Base-by-base conservation (phyloP, 2,888 invertebrate genomes). In the Cheilosia variabilis region DNA sequence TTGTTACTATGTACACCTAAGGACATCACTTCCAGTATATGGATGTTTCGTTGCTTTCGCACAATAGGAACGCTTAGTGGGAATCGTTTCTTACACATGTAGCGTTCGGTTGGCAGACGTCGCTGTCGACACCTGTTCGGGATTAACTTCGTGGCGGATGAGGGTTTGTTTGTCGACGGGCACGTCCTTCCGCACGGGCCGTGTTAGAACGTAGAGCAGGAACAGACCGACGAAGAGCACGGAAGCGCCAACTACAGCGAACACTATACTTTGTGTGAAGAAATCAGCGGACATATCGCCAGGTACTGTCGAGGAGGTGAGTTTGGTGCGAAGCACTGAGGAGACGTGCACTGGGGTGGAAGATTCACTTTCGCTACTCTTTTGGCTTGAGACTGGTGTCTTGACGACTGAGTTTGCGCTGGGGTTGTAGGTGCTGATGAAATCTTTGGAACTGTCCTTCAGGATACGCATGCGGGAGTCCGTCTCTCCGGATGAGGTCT, bases 401-500 rank as follows among this genome's bases (percentile, higher is more conserved):
- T 71, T 84, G 31, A 72, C 73, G 24, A 87, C 86, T 5, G 57
- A 73, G 58, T 88, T 88, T 24, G 73, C 77, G 76, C 88, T 89
- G 27, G 89, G 89, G 66, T 89, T 89, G 81, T 90, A 89, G 24
- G 89, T 89, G 71, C 89, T 88, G 62, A 90, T 84, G 69, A 90
- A 90, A 71, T 90, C 89, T 65, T 90, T 89, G 17, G 90, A 89
- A 78, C 89, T 90, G 47, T 90, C 90, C 77, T 90, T 90, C 2
- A 90, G 87, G 43, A 90, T 90, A 27, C 89, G 89, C 88, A 89
- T 89, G 60, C 89, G 87, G 0, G 89, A 89, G n/a, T 89, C 89
- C 0, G 88, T 87, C 69, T 89, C 89, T 0, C 87, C 87, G 9
- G 88, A 88, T 0, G 88, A 86, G 2, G 88, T 81, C 17, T 88